A percentile compares a stretch with the other conserved stretches of the same genome.
Conservation (phyloP, 1,140 invertebrate species). For the honey bee (Apis mellifera) region DNA sequence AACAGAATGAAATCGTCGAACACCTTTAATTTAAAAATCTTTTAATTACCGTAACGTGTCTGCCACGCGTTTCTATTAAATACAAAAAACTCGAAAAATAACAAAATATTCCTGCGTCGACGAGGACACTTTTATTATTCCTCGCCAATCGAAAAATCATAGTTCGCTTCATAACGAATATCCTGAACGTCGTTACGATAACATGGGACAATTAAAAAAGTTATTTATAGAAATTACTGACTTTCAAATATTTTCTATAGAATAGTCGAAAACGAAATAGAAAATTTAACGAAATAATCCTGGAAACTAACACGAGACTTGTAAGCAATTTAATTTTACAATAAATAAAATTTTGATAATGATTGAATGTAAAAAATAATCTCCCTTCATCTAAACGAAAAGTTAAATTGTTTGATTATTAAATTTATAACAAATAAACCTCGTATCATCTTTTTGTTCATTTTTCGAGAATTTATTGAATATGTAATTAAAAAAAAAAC, state of each 20-base stretch:
- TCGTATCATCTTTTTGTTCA: no score
- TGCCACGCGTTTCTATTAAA: neutral
- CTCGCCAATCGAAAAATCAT: neutral
- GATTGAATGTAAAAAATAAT: no score
- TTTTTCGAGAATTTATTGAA: no score
- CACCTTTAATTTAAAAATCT: conserved; percentile 35
- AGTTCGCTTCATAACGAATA: conserved; percentile 2
- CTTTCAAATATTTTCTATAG: neutral
- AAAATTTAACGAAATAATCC: no score
- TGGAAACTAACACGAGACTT: no score
- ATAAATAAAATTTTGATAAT: no score
- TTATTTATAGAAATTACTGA: conserved; percentile 5
- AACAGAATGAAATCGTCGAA: neutral
- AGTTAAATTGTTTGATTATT: no score
- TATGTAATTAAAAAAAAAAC: no score
- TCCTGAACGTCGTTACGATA: neutral
- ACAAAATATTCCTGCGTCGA: neutral
- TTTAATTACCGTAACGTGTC: conserved; percentile 10
- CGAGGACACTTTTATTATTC: neutral
- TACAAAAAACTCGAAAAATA: conserved; percentile 1
- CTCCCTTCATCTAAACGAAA: no score
- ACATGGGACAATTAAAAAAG: conserved; percentile 26
- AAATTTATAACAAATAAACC: no score
- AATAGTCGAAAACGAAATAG: no score
- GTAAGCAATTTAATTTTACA: no score